Percentiles rank a stretch among this genome's conserved stretches.
These are phyloP conservation scores for Parauchenoglanis punctatus DNA, from an alignment of 2,797 vertebrate species.

Conservation along the genomic window DNA sequence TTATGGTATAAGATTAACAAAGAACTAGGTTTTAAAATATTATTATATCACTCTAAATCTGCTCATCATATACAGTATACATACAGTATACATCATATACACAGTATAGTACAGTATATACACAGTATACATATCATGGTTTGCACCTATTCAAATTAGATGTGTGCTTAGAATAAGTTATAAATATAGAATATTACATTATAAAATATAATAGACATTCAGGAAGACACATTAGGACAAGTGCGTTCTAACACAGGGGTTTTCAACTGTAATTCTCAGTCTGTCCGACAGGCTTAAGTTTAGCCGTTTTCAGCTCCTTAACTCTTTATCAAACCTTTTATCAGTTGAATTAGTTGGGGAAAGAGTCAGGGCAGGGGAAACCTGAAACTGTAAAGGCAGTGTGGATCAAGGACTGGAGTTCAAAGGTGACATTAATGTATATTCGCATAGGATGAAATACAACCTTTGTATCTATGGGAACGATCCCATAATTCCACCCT, in stretches of 20 bases:
- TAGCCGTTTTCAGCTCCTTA: not conserved
- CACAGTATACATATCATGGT: too few species aligned
- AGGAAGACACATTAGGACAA: not conserved
- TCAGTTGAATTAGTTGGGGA: not conserved
- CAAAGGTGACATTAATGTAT: not conserved
- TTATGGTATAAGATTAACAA: too few species aligned
- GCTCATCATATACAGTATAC: too few species aligned
- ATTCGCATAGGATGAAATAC: too few species aligned
- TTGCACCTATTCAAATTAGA: not conserved
- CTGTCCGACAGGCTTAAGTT: too few species aligned
- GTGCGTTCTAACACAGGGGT: not conserved
- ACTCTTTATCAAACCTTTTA: not conserved
- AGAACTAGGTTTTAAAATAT: not conserved
- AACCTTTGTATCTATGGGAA: not conserved
- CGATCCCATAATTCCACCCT: not conserved
- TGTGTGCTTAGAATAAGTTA: not conserved
- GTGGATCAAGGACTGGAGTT: not conserved
- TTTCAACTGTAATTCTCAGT: not conserved
- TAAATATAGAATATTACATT: not conserved
- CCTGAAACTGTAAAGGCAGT: not conserved
- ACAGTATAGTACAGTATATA: too few species aligned
- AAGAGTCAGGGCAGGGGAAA: not conserved
- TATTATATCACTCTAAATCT: not conserved
- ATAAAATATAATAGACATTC: not conserved
- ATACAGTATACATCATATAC: too few species aligned